A percentile compares a stretch with the other conserved stretches of the same genome.
These are phyloP conservation scores for Drosophila teissieri DNA, from an alignment of 1,140 invertebrate genomes.

Conservation along the genomic window DNA sequence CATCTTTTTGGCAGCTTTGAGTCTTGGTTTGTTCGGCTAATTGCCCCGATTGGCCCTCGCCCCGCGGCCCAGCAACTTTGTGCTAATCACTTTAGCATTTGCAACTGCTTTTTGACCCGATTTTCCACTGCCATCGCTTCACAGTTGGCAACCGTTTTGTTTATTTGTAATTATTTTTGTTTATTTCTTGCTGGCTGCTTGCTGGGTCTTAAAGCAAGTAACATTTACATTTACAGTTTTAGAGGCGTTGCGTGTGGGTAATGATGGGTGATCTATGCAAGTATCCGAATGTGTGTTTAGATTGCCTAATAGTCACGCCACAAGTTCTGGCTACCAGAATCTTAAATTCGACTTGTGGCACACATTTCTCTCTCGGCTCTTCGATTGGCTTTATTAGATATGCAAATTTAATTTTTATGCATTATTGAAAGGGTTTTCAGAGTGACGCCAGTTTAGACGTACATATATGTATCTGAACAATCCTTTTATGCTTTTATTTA, in stretches of 20 bases:
- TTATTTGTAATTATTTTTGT: constrained; percentile 59
- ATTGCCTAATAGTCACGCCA: constrained; percentile 60
- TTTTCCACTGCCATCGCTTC: constrained; percentile 48
- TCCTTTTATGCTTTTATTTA: neutral
- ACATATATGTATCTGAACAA: neutral
- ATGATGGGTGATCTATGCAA: constrained; percentile 70
- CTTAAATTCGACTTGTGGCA: constrained; percentile 24
- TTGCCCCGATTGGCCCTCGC: constrained; percentile 44
- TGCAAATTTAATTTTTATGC: constrained; percentile 10
- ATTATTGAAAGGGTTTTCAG: constrained; percentile 25
- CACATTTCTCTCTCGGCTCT: constrained; percentile 10
- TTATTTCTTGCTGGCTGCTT: constrained; percentile 32
- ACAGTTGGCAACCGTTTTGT: constrained; percentile 49
- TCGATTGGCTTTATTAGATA: constrained; percentile 13
- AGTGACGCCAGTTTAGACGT: neutral
- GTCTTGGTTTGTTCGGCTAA: constrained; percentile 65
- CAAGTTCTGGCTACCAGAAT: constrained; percentile 19
- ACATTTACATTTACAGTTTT: constrained; percentile 80
- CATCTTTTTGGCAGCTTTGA: constrained; percentile 67
- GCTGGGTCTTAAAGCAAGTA: constrained; percentile 54
- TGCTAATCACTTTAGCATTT: constrained; percentile 81
- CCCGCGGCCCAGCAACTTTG: constrained; percentile 38
- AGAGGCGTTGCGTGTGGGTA: constrained; percentile 70
- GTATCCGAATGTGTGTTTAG: constrained; percentile 47
- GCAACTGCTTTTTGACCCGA: constrained; percentile 76